Base-by-base conservation (phyloP, 2,113 vertebrate genomes). In the Nymphicus hollandicus region DNA sequence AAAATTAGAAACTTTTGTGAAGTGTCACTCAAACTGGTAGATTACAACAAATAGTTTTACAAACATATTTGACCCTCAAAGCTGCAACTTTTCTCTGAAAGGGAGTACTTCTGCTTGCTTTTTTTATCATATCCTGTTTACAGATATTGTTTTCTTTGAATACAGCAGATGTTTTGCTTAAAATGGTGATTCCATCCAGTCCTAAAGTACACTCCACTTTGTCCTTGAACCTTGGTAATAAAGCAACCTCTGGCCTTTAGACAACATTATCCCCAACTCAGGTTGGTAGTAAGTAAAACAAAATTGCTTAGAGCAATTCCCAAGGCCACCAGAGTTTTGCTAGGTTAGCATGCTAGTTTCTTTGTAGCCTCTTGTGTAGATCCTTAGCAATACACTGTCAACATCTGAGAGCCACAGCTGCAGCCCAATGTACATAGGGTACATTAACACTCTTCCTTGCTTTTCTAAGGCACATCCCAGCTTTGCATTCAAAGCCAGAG, bases 381-480 rank as follows among this genome's bases (percentile, higher is more conserved):
- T n/a, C 37, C 41, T 72, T 29, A 37, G 24, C 22, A 83, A n/a
- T 16, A 39, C 1, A 0, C 29, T 29, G 6, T 28, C 55, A 55
- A 39, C 13, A 6, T 28, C 19, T n/a, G 39, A 13, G 31, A 88
- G 8, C 19, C 27, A 15, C 1, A 2, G 29, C 37, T 82, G 74
- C 47, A 82, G 50, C 4, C 16, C 12, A 3, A 7, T 0, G 4
- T 33, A 13, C 7, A 6, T 8, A 27, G 4, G 37, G 9, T 25
- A 7, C 1, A 1, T 22, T 10, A 31, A 2, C 29, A 39, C 6
- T 55, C 69, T 28, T 23, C 16, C n/a, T 27, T 70, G 31, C 8
- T 74, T 56, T 86, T 5, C 39, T 46, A 31, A 85, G 11, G 41
- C 25, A 61, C 29, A 27, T 39, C 20, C 25, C n/a, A 27, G 39